Conservation (phyloP, 2,797 vertebrate species). For the Acrocephalus scirpaceus region DNA sequence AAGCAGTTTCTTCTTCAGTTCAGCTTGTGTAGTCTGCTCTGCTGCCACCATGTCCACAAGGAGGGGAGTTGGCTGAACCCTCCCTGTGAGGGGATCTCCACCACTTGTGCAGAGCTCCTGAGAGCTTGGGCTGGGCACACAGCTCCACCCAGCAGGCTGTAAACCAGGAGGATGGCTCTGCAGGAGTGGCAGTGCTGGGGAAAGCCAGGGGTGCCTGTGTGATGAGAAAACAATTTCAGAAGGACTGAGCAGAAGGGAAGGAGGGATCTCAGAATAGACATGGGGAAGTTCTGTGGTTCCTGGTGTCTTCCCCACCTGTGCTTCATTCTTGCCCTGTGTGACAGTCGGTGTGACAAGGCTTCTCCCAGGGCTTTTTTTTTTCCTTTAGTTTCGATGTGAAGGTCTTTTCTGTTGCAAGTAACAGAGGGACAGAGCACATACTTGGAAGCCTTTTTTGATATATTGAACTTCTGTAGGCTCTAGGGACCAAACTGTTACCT, state of each 20-base stretch:
- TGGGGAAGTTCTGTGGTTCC: neutral
- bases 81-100: neutral
- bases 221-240: neutral
- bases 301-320: neutral
- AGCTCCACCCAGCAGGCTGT: neutral
- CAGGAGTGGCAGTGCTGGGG: neutral
- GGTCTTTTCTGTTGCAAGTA: neutral
- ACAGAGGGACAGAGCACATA: neutral
- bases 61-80: neutral
- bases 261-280: neutral
- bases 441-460: neutral
- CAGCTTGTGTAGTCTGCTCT: neutral
- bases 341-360: neutral
- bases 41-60: fast-evolving
- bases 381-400: neutral
- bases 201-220: fast-evolving
- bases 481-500: too few relatives aligned
- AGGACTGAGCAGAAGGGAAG: neutral
- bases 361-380: neutral
- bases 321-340: neutral
- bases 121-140: fast-evolving
- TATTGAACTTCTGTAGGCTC: neutral
- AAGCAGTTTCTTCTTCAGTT: neutral
- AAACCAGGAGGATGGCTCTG: neutral
- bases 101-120: neutral